These are phyloP conservation scores for Ophion ventricosus DNA, from an alignment of 2,888 invertebrate species.

Conservation along the genomic window DNA sequence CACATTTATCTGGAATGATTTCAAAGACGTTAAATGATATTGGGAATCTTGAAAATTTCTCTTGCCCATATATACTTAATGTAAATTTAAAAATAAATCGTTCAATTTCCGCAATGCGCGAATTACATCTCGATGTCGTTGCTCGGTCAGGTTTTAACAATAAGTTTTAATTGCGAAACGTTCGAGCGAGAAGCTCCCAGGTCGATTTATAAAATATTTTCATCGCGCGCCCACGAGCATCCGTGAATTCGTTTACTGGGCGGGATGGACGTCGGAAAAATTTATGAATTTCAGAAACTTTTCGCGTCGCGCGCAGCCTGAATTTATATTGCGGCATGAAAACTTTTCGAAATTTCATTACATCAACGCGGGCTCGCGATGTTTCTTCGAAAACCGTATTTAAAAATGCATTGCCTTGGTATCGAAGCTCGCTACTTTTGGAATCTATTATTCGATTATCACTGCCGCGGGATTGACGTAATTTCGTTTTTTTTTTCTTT, in stretches of 20 bases:
- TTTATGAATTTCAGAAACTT: conserved; percentile 36
- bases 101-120: conserved; percentile 30
- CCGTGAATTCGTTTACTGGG: conserved; percentile 18
- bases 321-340: conserved; percentile 41
- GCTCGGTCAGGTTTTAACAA: conserved; percentile 26
- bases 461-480: neutral
- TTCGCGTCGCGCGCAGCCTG: conserved; percentile 4
- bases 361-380: neutral
- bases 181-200: conserved; percentile 15
- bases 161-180: conserved; percentile 47
- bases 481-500: neutral
- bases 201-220: conserved; percentile 52
- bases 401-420: conserved; percentile 24
- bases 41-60: too few relatives aligned
- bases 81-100: conserved; percentile 32
- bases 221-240: conserved; percentile 20
- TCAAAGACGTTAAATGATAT: too few relatives aligned
- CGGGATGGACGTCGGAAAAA: conserved; percentile 33
- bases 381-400: conserved; percentile 21
- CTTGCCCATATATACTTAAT: neutral
- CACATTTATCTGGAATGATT: too few relatives aligned
- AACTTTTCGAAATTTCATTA: conserved; percentile 44
- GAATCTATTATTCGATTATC: neutral
- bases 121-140: conserved; percentile 24
- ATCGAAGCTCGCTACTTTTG: conserved; percentile 12